A percentile compares a stretch with the other conserved stretches of the same genome.
Evolutionary conservation across 2,888 invertebrate genomes (phyloP).

Genomic region (Callimorpha dominula): DNA sequence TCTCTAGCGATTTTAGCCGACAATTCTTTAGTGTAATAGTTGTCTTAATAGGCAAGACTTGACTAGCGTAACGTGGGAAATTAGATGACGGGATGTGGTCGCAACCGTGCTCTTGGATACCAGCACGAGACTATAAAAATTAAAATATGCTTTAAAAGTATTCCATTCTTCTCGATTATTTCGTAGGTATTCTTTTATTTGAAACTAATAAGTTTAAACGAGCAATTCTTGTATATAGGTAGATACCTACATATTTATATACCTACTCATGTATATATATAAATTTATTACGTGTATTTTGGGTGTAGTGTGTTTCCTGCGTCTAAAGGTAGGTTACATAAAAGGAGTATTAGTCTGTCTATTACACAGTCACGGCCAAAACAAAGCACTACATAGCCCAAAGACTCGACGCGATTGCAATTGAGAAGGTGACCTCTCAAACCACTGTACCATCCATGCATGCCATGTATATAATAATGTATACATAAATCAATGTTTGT

Average conservation of each 20-base stretch:
- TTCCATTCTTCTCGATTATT: not conserved
- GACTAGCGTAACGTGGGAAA: slow-evolving; percentile 55
- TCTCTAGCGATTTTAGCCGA: slow-evolving; percentile 51
- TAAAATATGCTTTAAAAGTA: not conserved
- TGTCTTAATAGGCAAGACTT: slow-evolving; percentile 62
- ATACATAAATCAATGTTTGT: not conserved
- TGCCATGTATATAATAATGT: not conserved
- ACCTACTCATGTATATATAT: too few species aligned
- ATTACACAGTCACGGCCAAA: too few species aligned
- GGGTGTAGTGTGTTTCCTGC: too few species aligned
- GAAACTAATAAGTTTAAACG: too few species aligned
- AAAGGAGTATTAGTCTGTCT: too few species aligned
- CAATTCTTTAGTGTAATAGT: slow-evolving; percentile 55
- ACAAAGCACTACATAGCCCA: too few species aligned
- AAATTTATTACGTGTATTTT: too few species aligned
- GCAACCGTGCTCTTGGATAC: not conserved
- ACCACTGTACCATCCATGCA: not conserved
- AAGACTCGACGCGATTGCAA: too few species aligned
- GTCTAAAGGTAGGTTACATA: too few species aligned
- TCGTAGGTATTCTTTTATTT: not conserved
- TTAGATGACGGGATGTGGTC: slow-evolving; percentile 55
- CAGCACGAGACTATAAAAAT: not conserved
- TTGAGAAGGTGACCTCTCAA: not conserved
- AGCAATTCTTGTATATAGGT: too few species aligned
- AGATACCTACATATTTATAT: too few species aligned